Conservation (phyloP, 2,113 vertebrate genomes). For the Thomomys bottae region DNA sequence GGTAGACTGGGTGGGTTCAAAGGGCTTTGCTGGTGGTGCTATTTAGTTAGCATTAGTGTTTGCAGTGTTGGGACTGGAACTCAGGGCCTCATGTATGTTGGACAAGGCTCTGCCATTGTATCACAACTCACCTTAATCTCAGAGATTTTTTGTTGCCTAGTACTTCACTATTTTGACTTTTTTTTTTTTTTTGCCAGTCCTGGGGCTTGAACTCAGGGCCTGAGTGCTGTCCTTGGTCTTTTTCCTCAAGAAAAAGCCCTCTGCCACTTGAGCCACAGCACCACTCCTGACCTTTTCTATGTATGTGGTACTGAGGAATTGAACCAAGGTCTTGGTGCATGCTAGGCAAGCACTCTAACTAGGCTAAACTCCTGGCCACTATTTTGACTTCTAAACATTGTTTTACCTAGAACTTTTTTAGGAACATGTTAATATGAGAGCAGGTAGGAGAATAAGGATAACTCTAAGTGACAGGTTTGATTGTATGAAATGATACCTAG, state of each 20-base stretch:
- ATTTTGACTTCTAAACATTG: conserved; percentile 6
- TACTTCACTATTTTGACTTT: neutral
- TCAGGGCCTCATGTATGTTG: neutral
- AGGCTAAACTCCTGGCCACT: too few species aligned
- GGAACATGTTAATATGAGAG: neutral
- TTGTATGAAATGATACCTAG: neutral
- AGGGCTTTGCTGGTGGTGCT: too few species aligned
- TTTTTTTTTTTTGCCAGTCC: too few species aligned
- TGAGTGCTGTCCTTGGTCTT: too few species aligned
- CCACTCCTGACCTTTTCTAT: too few species aligned
- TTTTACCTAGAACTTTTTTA: conserved; percentile 12
- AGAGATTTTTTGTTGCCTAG: neutral
- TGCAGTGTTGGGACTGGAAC: neutral
- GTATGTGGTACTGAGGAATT: too few species aligned
- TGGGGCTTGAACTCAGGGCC: too few species aligned
- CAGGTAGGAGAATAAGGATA: neutral
- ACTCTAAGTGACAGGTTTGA: neutral
- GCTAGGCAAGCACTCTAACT: too few species aligned
- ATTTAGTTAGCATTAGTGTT: neutral
- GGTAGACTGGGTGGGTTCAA: neutral
- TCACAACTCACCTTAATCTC: neutral
- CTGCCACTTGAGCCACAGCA: too few species aligned
- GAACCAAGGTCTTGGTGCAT: too few species aligned
- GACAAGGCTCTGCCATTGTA: neutral
- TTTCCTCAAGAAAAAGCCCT: too few species aligned